Percentiles rank a stretch among this genome's conserved stretches.
Evolutionary conservation across 1,140 invertebrate species (phyloP).

Genomic region (Calosoma granatense): DNA sequence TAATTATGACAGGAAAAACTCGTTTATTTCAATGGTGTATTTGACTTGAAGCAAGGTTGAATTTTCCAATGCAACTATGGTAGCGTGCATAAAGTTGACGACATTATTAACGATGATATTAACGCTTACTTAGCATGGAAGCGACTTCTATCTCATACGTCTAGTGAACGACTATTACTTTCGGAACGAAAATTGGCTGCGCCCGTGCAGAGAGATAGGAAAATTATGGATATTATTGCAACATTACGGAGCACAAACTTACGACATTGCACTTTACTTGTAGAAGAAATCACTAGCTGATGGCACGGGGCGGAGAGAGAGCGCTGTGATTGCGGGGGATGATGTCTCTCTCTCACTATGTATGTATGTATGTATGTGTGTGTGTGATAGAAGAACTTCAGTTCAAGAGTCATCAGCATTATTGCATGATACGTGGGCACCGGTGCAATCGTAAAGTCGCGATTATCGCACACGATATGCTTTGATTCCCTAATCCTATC

Average conservation of each 20-base stretch:
- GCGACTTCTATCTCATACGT: not conserved
- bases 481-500: conserved; percentile 24
- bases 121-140: not conserved
- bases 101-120: not conserved
- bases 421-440: conserved; percentile 18
- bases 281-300: not conserved
- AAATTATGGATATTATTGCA: conserved; percentile 9
- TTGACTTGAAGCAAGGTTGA: no score
- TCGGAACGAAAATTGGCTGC: not conserved
- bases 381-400: no score
- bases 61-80: not conserved
- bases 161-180: not conserved
- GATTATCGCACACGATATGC: conserved; percentile 28
- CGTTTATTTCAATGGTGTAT: no score
- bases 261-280: not conserved
- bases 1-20: no score
- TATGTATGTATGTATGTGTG: no score
- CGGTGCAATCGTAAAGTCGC: conserved; percentile 20
- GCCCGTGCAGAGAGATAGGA: not conserved
- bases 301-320: no score
- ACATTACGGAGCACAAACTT: not conserved
- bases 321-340: no score
- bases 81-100: no score
- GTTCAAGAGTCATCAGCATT: conserved; percentile 20
- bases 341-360: no score